These are phyloP conservation scores for Microcebus lehilahytsara DNA, from an alignment of 2,113 vertebrate genomes.

Conservation along the genomic window DNA sequence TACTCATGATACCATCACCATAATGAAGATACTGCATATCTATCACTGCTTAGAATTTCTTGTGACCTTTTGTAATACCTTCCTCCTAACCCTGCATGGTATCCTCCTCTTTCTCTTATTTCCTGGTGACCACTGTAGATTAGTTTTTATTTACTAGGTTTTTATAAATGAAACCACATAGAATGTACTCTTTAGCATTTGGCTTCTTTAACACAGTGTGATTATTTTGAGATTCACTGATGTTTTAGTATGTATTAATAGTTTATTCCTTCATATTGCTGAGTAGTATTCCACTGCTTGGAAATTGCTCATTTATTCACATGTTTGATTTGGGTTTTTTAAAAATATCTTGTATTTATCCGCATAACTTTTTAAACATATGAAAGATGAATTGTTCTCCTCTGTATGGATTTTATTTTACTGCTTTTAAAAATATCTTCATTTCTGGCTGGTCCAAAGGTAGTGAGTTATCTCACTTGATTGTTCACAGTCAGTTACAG, in stretches of 20 bases:
- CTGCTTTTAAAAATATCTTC: background rate
- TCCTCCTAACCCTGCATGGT: background rate
- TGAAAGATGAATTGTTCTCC: background rate
- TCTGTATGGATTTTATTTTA: background rate
- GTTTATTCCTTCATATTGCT: background rate
- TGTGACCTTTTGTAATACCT: background rate
- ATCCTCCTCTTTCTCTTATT: background rate
- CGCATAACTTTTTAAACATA: background rate
- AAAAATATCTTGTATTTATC: background rate
- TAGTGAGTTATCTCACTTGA: too few relatives aligned
- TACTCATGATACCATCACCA: background rate
- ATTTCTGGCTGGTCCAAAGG: background rate
- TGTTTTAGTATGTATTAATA: background rate
- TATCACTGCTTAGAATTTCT: background rate
- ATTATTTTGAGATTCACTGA: background rate
- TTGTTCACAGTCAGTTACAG: too few relatives aligned
- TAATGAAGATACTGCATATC: background rate
- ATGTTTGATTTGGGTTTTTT: background rate
- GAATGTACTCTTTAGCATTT: background rate
- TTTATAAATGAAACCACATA: background rate
- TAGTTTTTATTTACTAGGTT: background rate
- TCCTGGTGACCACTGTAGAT: background rate
- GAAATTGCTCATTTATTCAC: background rate
- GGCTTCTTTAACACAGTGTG: background rate
- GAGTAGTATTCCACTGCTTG: background rate